phyloP scores from a whole-genome alignment of 2,888 invertebrate genomes.

The Epiblema foenella region DNA sequence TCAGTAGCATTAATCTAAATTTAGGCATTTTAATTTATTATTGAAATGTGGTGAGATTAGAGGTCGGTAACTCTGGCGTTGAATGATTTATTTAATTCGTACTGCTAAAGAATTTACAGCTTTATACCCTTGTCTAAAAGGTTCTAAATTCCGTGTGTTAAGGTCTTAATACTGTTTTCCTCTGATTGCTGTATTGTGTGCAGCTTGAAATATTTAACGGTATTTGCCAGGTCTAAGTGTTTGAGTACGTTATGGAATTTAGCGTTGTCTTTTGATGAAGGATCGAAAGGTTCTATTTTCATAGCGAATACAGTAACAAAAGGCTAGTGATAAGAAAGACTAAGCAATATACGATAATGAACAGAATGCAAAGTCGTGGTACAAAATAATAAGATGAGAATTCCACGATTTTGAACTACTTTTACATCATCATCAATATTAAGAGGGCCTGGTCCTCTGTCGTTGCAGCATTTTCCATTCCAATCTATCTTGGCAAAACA shows the following conservation, averaged over 20 bases:
- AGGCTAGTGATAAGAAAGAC: background rate
- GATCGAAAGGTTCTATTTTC: background rate
- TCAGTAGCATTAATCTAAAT: conserved; percentile 1
- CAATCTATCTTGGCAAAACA: too few relatives aligned
- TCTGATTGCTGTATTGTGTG: conserved; percentile 2
- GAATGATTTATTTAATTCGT: background rate
- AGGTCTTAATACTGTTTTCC: background rate
- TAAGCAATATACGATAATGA: background rate
- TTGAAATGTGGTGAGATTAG: conserved; percentile 18
- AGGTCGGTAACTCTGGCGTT: background rate
- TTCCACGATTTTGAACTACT: too few relatives aligned
- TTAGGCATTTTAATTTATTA: too few relatives aligned
- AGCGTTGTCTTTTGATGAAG: conserved; percentile 20
- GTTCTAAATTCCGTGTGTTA: background rate
- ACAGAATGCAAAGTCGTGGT: background rate
- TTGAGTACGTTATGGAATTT: conserved; percentile 14
- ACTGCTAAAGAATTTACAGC: background rate
- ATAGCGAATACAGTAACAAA: background rate
- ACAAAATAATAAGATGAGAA: too few relatives aligned
- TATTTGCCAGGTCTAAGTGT: background rate
- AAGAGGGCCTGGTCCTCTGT: too few relatives aligned
- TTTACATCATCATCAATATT: too few relatives aligned
- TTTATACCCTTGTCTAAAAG: background rate
- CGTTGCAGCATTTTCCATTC: too few relatives aligned
- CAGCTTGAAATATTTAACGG: conserved; percentile 6